Base-by-base conservation (phyloP, 53 echinoderm and acorn worm species). In the Holothuria scabra region DNA sequence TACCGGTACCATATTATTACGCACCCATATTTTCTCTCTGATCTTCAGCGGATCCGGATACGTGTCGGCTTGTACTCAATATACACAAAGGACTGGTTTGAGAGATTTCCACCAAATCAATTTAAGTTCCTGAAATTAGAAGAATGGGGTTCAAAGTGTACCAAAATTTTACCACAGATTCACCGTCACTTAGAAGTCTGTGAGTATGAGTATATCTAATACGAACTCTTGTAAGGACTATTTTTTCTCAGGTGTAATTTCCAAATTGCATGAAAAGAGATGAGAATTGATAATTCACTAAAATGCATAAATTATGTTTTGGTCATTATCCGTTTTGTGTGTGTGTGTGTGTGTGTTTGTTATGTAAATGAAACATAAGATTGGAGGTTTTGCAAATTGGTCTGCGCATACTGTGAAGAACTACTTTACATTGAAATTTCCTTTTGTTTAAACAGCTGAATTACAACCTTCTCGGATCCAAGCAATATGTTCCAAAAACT, bases 21-120 rank as follows among this genome's bases (percentile, higher is more conserved):
- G 48, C 11, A 5, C 12, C 18, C 18, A 52, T 16, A 1, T 3
- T 52, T 1, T 52, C 52, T 52, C 18, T 52, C 3, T 65, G n/a
- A 66, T 7, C 46, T 23, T 21, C 80, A 89, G 89, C n/a, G n/a
- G n/a, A n/a, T n/a, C n/a, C 66, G 89, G 21, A 21, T 89, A 44
- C 66, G 18, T 14, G 81, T 89, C 3, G 89, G 89, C 22, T 57
- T 89, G 65, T 89, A 89, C 58, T 79, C 84, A 44, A 60, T 89
- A 5, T 84, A 78, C 69, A 69, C 68, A 25, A 76, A 80, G 3
- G 84, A 89, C 24, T 89, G 89, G 89, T 21, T 89, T 29, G 46
- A 89, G 60, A 78, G 89, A 46, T 89, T 67, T 67, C 89, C 89
- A 68, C 79, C 67, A 56, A 79, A 84, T 25, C 89, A 89, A 58